These are phyloP conservation scores for Yponomeuta plumbellus DNA, from an alignment of 2,888 invertebrate genomes.

Conservation along the genomic window DNA sequence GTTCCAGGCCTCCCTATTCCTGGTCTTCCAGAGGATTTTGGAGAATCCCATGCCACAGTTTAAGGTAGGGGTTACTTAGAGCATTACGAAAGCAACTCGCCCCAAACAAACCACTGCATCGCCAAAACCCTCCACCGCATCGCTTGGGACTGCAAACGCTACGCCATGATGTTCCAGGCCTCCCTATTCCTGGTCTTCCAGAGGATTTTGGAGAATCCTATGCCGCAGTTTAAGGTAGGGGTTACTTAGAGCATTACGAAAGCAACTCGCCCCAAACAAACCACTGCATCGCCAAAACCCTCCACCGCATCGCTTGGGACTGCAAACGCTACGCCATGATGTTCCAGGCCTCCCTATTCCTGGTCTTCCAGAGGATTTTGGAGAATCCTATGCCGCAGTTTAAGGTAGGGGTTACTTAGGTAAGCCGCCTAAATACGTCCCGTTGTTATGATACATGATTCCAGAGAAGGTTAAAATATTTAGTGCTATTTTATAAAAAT, in stretches of 20 bases:
- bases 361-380: constrained; percentile 88
- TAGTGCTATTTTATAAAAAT: no score
- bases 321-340: constrained; percentile 90
- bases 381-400: constrained; percentile 77
- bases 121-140: constrained; percentile 94
- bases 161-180: constrained; percentile 92
- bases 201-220: constrained; percentile 79
- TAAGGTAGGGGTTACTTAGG: constrained; percentile 67
- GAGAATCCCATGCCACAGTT: constrained; percentile 77
- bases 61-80: no score
- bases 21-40: constrained; percentile 88
- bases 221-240: constrained; percentile 79
- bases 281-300: constrained; percentile 90
- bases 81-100: constrained; percentile 84
- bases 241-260: constrained; percentile 58
- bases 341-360: constrained; percentile 91
- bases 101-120: constrained; percentile 89
- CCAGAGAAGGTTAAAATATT: no score
- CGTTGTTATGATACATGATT: no score
- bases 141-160: constrained; percentile 90
- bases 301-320: constrained; percentile 94
- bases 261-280: constrained; percentile 87
- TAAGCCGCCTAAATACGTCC: no score
- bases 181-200: constrained; percentile 92
- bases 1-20: constrained; percentile 91